Percentiles rank a stretch among this genome's conserved stretches.
phyloP scores from a whole-genome alignment of 2,113 vertebrate species.

The Paedocypris sp. region DNA sequence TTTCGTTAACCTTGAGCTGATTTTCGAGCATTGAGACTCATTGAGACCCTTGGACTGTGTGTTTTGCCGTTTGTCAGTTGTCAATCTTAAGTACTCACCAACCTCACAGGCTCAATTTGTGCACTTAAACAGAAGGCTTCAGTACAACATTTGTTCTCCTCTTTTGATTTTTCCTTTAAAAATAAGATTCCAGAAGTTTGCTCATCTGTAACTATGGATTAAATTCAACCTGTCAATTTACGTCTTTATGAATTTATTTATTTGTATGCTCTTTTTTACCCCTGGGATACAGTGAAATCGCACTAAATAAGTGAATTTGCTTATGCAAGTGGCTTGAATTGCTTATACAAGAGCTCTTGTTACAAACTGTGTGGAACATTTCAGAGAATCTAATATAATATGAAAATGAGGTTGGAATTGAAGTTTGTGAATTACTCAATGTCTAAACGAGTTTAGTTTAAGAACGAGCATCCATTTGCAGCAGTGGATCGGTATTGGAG shows the following conservation, averaged over 20 bases:
- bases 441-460: not conserved
- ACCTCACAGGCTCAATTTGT: too few relatives aligned
- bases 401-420: not conserved
- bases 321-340: not conserved
- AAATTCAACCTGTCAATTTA: not conserved
- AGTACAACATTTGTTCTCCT: not conserved
- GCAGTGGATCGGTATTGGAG: not conserved
- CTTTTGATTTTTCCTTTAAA: not conserved
- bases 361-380: not conserved
- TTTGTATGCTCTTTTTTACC: not conserved
- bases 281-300: not conserved
- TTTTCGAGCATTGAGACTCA: too few relatives aligned
- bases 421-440: not conserved
- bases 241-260: not conserved
- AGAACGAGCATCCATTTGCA: not conserved
- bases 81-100: too few relatives aligned
- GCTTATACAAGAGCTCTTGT: not conserved
- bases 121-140: too few relatives aligned
- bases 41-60: too few relatives aligned
- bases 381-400: not conserved
- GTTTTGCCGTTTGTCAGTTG: too few relatives aligned
- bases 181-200: not conserved
- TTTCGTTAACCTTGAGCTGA: too few relatives aligned
- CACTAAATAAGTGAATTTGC: too few relatives aligned
- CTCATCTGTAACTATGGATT: not conserved